Base-by-base conservation (phyloP, 2,797 vertebrate species). In the Jordanella pulchra region DNA sequence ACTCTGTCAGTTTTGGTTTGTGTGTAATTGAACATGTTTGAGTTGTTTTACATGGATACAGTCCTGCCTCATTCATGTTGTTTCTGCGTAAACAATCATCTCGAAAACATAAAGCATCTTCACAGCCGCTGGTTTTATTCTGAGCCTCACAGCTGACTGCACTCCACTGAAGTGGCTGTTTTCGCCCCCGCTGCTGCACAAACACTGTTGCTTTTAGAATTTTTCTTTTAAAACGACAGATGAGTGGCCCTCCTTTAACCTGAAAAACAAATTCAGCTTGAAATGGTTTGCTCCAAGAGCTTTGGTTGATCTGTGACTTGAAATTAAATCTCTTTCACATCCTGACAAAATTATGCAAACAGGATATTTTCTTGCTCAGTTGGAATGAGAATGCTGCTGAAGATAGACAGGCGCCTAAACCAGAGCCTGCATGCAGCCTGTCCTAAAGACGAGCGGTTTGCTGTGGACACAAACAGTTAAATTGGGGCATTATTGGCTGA, bases 401-500 rank as follows among this genome's bases (percentile, higher is more conserved):
- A 63, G 39, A 39, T 56, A 45, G 42, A 25, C 51, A 65, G 56
- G 63, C 27, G 25, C 45, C 23, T 35, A 23, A 58, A 28, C 35
- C 32, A 35, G 6, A 25, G n/a, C 12, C 65, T 47, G 54, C 60
- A 66, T 55, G 3, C 68, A 54, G 64, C 32, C 15, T 48, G 67
- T 72, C 21, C 42, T 65, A 35, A 65, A 67, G 55, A 67, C 32
- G 39, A 45, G 65, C 79, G 58, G 18, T 35, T 74, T 66, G 72
- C 80, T 83, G 82, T 50, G 65, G 60, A 65, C 80, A 79, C 61
- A 45, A 71, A 69, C 9, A 47, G 61, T 75, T 63, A 60, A 42
- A 80, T 82, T 84, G 79, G 50, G 13, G 21, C 79, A 12, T 51
- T 0, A 54, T 78, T 69, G 75, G 76, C 71, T 67, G 73, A 63